A percentile compares a stretch with the other conserved stretches of the same genome.
These are phyloP conservation scores for Chironomus riparius DNA, from an alignment of 2,888 invertebrate species.

Conservation along the genomic window DNA sequence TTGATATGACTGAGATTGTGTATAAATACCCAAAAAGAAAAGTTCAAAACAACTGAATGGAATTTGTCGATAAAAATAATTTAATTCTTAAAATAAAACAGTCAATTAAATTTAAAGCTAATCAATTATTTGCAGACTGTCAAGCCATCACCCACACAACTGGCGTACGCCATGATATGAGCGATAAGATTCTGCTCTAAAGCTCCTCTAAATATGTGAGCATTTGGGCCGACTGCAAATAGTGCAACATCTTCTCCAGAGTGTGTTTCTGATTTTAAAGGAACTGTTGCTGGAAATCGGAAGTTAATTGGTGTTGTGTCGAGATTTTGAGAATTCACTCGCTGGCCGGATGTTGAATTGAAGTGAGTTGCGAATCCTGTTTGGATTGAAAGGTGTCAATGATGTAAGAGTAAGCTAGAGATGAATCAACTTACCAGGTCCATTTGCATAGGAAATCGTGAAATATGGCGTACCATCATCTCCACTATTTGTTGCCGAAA, in stretches of 20 bases:
- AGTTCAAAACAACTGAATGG: too few relatives aligned
- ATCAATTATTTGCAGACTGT: slow-evolving; percentile 23
- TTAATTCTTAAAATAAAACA: too few relatives aligned
- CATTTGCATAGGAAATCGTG: slow-evolving; percentile 65
- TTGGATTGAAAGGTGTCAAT: not conserved
- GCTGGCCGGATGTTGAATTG: slow-evolving; percentile 27
- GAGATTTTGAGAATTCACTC: slow-evolving; percentile 34
- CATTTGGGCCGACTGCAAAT: slow-evolving; percentile 65
- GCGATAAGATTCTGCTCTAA: slow-evolving; percentile 70
- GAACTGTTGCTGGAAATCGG: slow-evolving; percentile 54
- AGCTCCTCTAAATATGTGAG: slow-evolving; percentile 66
- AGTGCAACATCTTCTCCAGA: slow-evolving; percentile 70
- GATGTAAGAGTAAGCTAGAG: not conserved
- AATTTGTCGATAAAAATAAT: too few relatives aligned
- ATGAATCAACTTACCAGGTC: slow-evolving; percentile 46
- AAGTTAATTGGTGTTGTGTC: slow-evolving; percentile 39
- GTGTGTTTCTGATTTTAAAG: slow-evolving; percentile 57
- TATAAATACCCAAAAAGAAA: too few relatives aligned
- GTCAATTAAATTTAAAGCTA: too few relatives aligned
- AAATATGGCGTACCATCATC: slow-evolving; percentile 55
- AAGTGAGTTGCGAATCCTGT: slow-evolving; percentile 37
- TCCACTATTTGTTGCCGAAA: slow-evolving; percentile 45
- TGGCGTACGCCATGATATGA: slow-evolving; percentile 59
- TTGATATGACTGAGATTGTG: too few relatives aligned
- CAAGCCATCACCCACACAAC: slow-evolving; percentile 53